phyloP scores from a whole-genome alignment of 2,888 invertebrate species.

The Parthenolecanium corni region DNA sequence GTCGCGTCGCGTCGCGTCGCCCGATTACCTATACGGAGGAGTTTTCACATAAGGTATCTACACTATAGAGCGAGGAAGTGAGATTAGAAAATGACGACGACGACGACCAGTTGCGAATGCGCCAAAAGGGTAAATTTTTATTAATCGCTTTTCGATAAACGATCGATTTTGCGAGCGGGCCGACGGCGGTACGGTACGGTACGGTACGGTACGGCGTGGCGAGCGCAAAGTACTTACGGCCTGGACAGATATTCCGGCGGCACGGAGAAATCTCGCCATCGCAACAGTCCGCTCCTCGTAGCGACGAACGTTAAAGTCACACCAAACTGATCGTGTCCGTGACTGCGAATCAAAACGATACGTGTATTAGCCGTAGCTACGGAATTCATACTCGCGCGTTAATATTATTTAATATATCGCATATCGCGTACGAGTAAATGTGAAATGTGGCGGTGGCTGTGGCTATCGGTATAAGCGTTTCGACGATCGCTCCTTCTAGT shows the following conservation, averaged over 20 bases:
- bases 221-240: background rate
- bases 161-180: too few relatives aligned
- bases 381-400: background rate
- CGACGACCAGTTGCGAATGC: background rate
- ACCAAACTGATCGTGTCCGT: conserved; percentile 78
- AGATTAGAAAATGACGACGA: background rate
- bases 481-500: too few relatives aligned
- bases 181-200: too few relatives aligned
- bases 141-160: too few relatives aligned
- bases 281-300: conserved; percentile 74
- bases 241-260: background rate
- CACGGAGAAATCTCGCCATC: conserved; percentile 62
- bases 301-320: conserved; percentile 77
- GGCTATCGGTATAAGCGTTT: too few relatives aligned
- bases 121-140: too few relatives aligned
- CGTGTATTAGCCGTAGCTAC: background rate
- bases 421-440: too few relatives aligned
- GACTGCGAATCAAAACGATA: conserved; percentile 45
- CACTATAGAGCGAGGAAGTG: background rate
- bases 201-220: too few relatives aligned
- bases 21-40: too few relatives aligned
- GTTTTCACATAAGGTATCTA: too few relatives aligned
- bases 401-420: background rate
- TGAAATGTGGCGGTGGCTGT: too few relatives aligned
- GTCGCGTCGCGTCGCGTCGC: too few relatives aligned